Evolutionary conservation across 2,113 vertebrate species (phyloP).

Genomic region (Laterallus jamaicensis): DNA sequence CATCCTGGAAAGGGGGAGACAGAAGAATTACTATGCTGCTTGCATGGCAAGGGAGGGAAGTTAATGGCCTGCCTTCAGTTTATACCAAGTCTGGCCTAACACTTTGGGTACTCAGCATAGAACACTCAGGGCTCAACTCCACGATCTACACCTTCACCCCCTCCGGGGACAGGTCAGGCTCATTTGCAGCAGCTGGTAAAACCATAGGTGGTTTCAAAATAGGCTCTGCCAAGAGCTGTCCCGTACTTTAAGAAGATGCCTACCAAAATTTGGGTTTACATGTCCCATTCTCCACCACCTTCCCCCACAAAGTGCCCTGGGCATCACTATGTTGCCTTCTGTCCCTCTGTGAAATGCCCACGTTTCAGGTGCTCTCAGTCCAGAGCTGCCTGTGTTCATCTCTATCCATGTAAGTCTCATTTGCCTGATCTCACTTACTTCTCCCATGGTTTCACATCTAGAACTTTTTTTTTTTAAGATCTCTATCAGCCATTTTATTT

Average conservation of each 20-base stretch:
- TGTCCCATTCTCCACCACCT: background rate
- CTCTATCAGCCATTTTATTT: background rate
- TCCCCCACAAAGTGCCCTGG: background rate
- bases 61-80: background rate
- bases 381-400: background rate
- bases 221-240: background rate
- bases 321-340: background rate
- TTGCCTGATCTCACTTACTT: background rate
- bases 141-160: background rate
- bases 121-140: background rate
- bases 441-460: background rate
- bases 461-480: background rate
- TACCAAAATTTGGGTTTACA: background rate
- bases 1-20: background rate
- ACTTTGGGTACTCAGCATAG: background rate
- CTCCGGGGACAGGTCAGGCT: background rate
- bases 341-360: background rate
- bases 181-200: background rate
- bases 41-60: background rate
- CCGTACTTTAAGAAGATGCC: background rate
- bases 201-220: background rate
- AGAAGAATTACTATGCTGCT: background rate
- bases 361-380: background rate
- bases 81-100: background rate
- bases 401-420: too few relatives aligned